Evolutionary conservation across 1,140 invertebrate species (phyloP).

Genomic region (Drosophila bifasciata): DNA sequence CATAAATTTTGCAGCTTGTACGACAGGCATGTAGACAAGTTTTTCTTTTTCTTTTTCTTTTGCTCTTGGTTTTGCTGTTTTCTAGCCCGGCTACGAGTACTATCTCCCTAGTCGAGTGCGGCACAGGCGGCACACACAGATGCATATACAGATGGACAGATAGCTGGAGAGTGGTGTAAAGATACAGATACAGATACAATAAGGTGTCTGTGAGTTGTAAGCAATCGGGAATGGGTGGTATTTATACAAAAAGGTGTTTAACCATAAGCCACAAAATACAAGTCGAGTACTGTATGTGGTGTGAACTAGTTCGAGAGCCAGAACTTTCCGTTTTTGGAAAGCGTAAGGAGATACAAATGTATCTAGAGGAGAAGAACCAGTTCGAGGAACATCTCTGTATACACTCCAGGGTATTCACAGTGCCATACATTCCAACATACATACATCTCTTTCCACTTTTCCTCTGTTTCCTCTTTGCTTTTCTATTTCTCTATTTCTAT

Average conservation of each 20-base stretch:
- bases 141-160: slow-evolving; percentile 16
- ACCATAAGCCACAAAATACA: too few relatives aligned
- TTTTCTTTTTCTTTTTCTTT: slow-evolving; percentile 46
- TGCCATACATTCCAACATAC: too few relatives aligned
- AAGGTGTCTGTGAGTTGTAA: slow-evolving; percentile 46
- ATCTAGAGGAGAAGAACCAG: too few relatives aligned
- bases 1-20: slow-evolving; percentile 83
- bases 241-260: too few relatives aligned
- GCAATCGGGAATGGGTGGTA: slow-evolving; percentile 12
- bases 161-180: slow-evolving; percentile 19
- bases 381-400: too few relatives aligned
- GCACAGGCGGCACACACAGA: slow-evolving; percentile 10
- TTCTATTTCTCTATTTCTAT: slow-evolving; percentile 30
- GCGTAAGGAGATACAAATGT: too few relatives aligned
- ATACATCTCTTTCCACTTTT: not conserved
- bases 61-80: not conserved
- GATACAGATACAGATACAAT: slow-evolving; percentile 18
- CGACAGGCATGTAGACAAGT: slow-evolving; percentile 77
- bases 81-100: slow-evolving; percentile 29
- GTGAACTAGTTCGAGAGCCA: too few relatives aligned
- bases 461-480: slow-evolving; percentile 10
- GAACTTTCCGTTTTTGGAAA: too few relatives aligned
- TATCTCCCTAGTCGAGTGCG: slow-evolving; percentile 36
- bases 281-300: too few relatives aligned
- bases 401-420: not conserved